Percentiles rank a stretch among this genome's conserved stretches.
phyloP scores from a whole-genome alignment of 2,888 invertebrate genomes.

The Camptogramma bilineatum region DNA sequence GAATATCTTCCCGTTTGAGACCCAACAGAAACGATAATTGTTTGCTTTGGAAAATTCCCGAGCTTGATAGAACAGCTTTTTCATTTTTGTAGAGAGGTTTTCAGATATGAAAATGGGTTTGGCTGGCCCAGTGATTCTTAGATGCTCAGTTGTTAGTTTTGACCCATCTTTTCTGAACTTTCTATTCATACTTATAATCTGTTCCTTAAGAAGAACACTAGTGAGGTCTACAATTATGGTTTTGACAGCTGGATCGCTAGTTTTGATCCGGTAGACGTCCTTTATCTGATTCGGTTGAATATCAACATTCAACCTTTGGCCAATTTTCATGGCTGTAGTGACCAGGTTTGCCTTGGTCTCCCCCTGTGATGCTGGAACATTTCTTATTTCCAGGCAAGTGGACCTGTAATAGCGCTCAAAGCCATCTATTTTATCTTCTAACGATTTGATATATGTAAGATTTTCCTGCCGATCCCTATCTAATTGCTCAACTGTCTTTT shows the following conservation, averaged over 20 bases:
- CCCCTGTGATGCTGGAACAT: neutral
- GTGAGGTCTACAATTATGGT: too few species aligned
- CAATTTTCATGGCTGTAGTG: neutral
- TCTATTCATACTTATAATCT: too few species aligned
- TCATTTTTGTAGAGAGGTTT: too few species aligned
- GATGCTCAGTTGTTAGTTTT: too few species aligned
- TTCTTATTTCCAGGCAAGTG: slow-evolving; percentile 2
- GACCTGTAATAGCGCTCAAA: slow-evolving; percentile 7
- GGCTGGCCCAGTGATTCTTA: too few species aligned
- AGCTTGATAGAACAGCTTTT: too few species aligned
- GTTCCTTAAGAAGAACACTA: too few species aligned
- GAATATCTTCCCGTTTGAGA: too few species aligned
- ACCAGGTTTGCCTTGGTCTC: neutral
- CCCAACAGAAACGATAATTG: too few species aligned
- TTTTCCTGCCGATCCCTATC: neutral
- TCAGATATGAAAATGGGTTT: too few species aligned
- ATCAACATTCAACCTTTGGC: neutral
- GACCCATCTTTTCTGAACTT: too few species aligned
- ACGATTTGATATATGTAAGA: neutral
- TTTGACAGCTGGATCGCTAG: neutral
- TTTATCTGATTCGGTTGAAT: neutral
- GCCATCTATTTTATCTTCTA: slow-evolving; percentile 1
- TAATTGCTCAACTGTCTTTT: neutral
- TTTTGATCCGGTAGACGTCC: neutral
- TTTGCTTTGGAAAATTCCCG: too few species aligned